Evolutionary conservation across 1,140 invertebrate species (phyloP).

Genomic region (Drosophila sturtevanti): DNA sequence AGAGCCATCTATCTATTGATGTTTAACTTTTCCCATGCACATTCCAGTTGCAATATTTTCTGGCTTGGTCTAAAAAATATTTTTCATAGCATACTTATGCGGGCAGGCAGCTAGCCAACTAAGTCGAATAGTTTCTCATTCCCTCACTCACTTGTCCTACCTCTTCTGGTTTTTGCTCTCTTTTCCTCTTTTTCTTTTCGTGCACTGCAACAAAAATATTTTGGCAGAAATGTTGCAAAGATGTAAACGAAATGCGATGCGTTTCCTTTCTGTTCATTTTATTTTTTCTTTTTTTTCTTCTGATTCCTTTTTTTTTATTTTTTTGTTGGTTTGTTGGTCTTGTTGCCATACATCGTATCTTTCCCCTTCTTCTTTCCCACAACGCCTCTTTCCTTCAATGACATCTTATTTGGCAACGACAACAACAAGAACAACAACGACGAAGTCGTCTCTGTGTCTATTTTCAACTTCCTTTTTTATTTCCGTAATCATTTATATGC

Average conservation of each 20-base stretch:
- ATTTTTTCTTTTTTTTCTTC: background rate
- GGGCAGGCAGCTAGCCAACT: constrained; percentile 40
- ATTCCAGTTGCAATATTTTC: constrained; percentile 19
- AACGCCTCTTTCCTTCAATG: constrained; percentile 28
- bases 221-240: constrained; percentile 68
- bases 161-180: constrained; percentile 5
- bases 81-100: constrained; percentile 45
- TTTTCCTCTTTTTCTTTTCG: background rate
- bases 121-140: constrained; percentile 46
- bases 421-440: constrained; percentile 34
- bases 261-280: background rate
- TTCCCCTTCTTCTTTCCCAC: background rate
- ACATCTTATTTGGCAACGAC: constrained; percentile 59
- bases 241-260: constrained; percentile 64
- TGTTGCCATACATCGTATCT: too few relatives aligned
- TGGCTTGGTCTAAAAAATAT: constrained; percentile 22
- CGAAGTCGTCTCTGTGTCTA: constrained; percentile 49
- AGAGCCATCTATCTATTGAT: background rate
- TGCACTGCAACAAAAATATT: constrained; percentile 57
- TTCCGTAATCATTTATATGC: constrained; percentile 81
- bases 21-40: constrained; percentile 5
- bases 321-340: background rate
- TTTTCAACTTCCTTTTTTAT: constrained; percentile 80
- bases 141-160: background rate
- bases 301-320: background rate